Conservation (phyloP, 2,888 invertebrate genomes). For the Ennomos fuscantarius region DNA sequence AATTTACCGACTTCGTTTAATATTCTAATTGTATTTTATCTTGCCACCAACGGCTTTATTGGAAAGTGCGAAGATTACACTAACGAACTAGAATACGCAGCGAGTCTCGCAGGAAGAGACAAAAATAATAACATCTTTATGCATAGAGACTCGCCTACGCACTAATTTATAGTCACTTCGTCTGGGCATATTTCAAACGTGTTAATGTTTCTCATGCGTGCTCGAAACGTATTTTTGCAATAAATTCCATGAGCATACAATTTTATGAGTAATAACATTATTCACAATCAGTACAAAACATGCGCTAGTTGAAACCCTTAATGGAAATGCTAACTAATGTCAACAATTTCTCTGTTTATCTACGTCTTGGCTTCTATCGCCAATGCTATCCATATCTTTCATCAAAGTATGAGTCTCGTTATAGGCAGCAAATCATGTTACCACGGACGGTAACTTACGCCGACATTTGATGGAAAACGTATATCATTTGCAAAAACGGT, state of each 20-base stretch:
- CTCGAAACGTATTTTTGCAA: conserved; percentile 63
- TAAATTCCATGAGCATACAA: conserved; percentile 51
- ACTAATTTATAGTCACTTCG: conserved; percentile 56
- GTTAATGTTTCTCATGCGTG: conserved; percentile 59
- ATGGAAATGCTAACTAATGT: conserved; percentile 31
- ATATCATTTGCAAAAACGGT: conserved; percentile 76
- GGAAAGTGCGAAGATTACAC: conserved; percentile 68
- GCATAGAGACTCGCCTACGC: conserved; percentile 67
- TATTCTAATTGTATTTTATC: conserved; percentile 60
- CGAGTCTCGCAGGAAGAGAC: conserved; percentile 54
- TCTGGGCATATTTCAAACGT: conserved; percentile 68
- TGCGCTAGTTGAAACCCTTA: conserved; percentile 25
- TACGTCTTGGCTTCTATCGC: conserved; percentile 16
- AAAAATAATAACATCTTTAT: conserved; percentile 64
- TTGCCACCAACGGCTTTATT: conserved; percentile 55
- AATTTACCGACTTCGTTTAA: conserved; percentile 47
- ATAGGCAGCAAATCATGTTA: conserved; percentile 38
- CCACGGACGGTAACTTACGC: conserved; percentile 46
- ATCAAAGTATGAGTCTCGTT: conserved; percentile 34
- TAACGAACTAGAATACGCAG: conserved; percentile 63
- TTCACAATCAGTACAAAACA: conserved; percentile 26
- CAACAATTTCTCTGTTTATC: conserved; percentile 24
- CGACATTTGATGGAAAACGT: conserved; percentile 72
- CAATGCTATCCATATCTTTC: conserved; percentile 21
- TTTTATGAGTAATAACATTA: conserved; percentile 49